These are phyloP conservation scores for Trichogramma dendrolimi DNA, from an alignment of 2,888 invertebrate genomes.

Conservation along the genomic window DNA sequence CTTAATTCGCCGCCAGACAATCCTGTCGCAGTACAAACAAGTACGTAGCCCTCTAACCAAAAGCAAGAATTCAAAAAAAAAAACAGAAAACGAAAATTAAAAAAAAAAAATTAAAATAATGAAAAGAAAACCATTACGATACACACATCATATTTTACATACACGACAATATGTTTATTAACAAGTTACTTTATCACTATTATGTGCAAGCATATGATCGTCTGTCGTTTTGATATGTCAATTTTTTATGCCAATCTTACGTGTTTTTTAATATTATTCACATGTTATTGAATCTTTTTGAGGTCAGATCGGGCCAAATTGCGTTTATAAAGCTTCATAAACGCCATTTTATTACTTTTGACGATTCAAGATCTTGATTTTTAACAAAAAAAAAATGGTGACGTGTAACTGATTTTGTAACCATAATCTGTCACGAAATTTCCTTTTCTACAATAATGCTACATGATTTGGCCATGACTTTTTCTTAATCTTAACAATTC, in stretches of 20 bases:
- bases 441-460: constrained; percentile 33
- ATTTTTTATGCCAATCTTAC: constrained; percentile 37
- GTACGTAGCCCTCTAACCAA: constrained; percentile 56
- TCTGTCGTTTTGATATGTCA: constrained; percentile 48
- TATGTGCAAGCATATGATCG: constrained; percentile 38
- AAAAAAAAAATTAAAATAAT: constrained; percentile 1
- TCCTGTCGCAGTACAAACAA: constrained; percentile 62
- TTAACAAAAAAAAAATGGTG: constrained; percentile 23
- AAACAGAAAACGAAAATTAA: constrained; percentile 8
- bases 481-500: too few species aligned
- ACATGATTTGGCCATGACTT: constrained; percentile 27
- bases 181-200: constrained; percentile 15
- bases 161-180: constrained; percentile 16
- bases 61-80: constrained; percentile 30
- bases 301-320: too few species aligned
- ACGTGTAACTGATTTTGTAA: constrained; percentile 16
- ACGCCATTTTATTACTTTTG: too few species aligned
- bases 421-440: neutral
- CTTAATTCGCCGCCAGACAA: constrained; percentile 53
- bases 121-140: constrained; percentile 7
- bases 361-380: constrained; percentile 16
- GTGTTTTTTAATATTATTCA: constrained; percentile 32
- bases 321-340: too few species aligned
- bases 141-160: constrained; percentile 15
- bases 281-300: constrained; percentile 12